Conservation (phyloP, 1,140 invertebrate species). For the Oryzaephilus surinamensis region DNA sequence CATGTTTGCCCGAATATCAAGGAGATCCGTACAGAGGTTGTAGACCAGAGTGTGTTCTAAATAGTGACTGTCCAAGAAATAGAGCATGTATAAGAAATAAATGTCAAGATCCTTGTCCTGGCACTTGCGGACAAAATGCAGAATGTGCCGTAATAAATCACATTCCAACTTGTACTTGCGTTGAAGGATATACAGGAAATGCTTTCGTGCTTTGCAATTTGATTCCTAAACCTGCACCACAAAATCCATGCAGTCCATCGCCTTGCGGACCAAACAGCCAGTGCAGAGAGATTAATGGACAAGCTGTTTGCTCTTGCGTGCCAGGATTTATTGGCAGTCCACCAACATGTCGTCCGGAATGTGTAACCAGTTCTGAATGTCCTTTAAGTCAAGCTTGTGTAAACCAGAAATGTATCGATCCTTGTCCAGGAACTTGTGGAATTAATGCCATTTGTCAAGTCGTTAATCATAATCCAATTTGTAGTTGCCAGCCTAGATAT, state of each 20-base stretch:
- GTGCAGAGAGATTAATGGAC: conserved; percentile 45
- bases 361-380: conserved; percentile 52
- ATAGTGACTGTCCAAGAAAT: conserved; percentile 51
- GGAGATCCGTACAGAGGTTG: conserved; percentile 58
- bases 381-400: conserved; percentile 48
- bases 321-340: conserved; percentile 50
- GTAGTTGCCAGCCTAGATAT: conserved; percentile 46
- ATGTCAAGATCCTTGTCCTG: conserved; percentile 56
- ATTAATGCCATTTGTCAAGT: conserved; percentile 49
- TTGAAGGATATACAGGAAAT: conserved; percentile 46
- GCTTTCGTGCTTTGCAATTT: conserved; percentile 48
- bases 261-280: conserved; percentile 52
- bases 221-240: conserved; percentile 25
- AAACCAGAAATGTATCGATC: conserved; percentile 51
- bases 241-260: conserved; percentile 44
- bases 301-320: conserved; percentile 50
- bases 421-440: conserved; percentile 54
- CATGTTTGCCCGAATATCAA: conserved; percentile 52
- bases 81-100: conserved; percentile 56
- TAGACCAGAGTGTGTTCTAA: conserved; percentile 56
- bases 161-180: conserved; percentile 57
- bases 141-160: conserved; percentile 57
- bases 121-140: conserved; percentile 55
- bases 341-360: conserved; percentile 53
- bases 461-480: conserved; percentile 51